Base-by-base conservation (phyloP, 2,888 invertebrate genomes). In the Drosophila demipolita region DNA sequence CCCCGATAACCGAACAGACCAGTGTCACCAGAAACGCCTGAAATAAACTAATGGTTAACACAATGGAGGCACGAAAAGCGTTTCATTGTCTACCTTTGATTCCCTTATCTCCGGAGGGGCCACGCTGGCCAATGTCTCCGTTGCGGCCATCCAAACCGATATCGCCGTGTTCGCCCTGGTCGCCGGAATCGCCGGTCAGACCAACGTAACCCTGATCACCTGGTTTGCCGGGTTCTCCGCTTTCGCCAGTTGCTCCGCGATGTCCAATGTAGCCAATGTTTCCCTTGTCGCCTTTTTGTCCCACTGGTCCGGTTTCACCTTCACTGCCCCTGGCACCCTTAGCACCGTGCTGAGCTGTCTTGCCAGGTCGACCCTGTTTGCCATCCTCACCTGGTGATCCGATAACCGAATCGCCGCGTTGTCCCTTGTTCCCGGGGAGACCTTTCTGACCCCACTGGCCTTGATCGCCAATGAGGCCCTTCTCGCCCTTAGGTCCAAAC, bases 391-490 rank as follows among this genome's bases (percentile, higher is more conserved):
- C 93, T 0, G 82, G 72, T 5, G 90, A 83, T 35, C 95, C 95
- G 38, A 80, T 59, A 8, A 91, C 35, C 42, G 85, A 83, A 42
- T 94, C 94, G 29, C 94, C 94, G 5, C 89, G 87, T 50, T 93
- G 88, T 33, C 93, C 93, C 66, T 92, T 93, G 70, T 89, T 92
- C 7, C 95, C 97, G 36, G 95, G 93, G 52, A 95, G 86, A 36
- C 96, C 96, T 83, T 92, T 92, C 3, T 92, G 84, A 33, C 96
- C 96, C 36, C 93, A 93, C 4, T 93, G 93, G 12, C 96, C 96
- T 35, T 91, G 84, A 60, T 94, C 94, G 33, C 96, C 96, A 0
- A 67, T 82, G 0, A 12, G 48, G 55, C 96, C 96, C 55, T 94
- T 94, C n/a, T 90, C 85, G 29, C 97, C 97, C 61, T 93, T 93